Base-by-base conservation (phyloP, 1,140 invertebrate genomes). In the Neuroterus valhalla region DNA sequence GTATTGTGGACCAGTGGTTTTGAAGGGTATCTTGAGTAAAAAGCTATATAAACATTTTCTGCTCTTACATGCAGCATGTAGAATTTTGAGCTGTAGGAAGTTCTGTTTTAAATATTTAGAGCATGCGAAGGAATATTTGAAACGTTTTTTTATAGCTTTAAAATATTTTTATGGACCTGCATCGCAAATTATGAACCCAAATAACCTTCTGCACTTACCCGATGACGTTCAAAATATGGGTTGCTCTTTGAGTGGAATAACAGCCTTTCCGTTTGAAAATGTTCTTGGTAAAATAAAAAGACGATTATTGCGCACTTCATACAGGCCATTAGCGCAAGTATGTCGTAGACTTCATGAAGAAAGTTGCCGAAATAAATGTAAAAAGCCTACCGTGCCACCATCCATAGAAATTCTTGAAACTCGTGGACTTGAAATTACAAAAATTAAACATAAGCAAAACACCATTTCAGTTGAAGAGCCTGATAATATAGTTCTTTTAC, bases 241-340 rank as follows among this genome's bases (percentile, higher is more conserved):
- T 17, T 50, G 48, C 48, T 19, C 0, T 21, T 52, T 52, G 11
- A 52, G 10, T 52, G 17, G 21, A 19, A 3, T 52, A 52, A 19
- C 48, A 19, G 17, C 48, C 5, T 52, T 52, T 52, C 48, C 17
- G 21, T 52, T 52, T 21, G 48, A 52, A 52, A 52, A 52, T 21
- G 2, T 52, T 1, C 48, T 52, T 8, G 48, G 48, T n/a, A 52
- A 52, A 21, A 52, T 52, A 1, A 52, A 52, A 21, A 17, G 48
- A 52, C 48, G 48, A 8, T 52, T 52, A 10, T 19, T 52, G 11
- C 17, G 48, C 5, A n/a, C 26, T 31, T 31, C 26, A 31, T 31
- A 31, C 5, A 31, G 50, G 2, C 50, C 50, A 21, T 19, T 55
- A 12, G 19, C 50, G 23, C 50, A 55, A 55, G 50, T 55, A 23